A percentile compares a stretch with the other conserved stretches of the same genome.
Evolutionary conservation across 2,888 invertebrate species (phyloP).

Genomic region (Aplocera efformata): DNA sequence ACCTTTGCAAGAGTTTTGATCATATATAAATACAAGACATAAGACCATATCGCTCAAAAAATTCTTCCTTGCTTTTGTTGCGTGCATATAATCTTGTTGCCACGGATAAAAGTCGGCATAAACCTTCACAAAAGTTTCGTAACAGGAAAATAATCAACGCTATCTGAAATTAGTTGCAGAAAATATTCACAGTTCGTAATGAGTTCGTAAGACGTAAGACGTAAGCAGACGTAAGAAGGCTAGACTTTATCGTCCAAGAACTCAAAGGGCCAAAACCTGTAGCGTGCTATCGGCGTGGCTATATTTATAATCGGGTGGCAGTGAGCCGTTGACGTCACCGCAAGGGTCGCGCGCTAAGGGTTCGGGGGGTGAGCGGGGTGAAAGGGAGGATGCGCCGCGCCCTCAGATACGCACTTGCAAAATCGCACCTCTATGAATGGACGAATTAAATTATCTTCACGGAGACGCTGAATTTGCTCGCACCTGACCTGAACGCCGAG

Average conservation of each 20-base stretch:
- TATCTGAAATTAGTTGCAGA: constrained; percentile 7
- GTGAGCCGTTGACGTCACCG: constrained; percentile 74
- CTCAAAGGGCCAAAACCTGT: constrained; percentile 68
- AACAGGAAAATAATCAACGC: constrained; percentile 6
- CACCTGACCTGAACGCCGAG: constrained; percentile 54
- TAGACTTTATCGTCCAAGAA: constrained; percentile 33
- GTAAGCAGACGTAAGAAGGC: no score
- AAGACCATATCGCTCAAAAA: no score
- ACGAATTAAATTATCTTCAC: constrained; percentile 70
- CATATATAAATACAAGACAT: no score
- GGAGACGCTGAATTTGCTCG: constrained; percentile 53
- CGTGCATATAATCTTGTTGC: constrained; percentile 1
- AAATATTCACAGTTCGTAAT: constrained; percentile 7
- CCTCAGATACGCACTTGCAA: constrained; percentile 76
- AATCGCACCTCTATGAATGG: constrained; percentile 78
- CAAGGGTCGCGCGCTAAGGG: constrained; percentile 41
- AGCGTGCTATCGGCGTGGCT: constrained; percentile 68
- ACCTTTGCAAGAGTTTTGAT: no score
- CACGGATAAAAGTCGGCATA: constrained; percentile 5
- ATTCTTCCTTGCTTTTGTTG: background rate
- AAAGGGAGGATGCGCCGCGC: constrained; percentile 44
- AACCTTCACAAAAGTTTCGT: constrained; percentile 2
- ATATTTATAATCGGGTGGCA: constrained; percentile 75
- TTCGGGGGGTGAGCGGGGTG: constrained; percentile 34
- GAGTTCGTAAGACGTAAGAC: constrained; percentile 13